These are phyloP conservation scores for Saturnia pavonia DNA, from an alignment of 2,888 invertebrate species.

Conservation along the genomic window DNA sequence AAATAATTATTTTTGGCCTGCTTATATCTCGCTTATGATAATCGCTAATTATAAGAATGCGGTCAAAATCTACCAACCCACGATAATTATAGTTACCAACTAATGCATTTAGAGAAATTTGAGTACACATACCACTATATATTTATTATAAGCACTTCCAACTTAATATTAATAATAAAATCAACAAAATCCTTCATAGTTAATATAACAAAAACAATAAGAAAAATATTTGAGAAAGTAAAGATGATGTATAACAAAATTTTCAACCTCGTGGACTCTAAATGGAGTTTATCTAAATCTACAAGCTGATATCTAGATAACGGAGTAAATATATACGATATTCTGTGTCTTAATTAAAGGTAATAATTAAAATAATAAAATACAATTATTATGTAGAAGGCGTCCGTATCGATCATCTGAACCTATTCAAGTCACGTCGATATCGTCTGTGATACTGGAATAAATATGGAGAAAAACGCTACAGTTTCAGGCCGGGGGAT, in stretches of 20 bases:
- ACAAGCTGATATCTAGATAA: neutral
- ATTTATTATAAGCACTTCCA: too few relatives aligned
- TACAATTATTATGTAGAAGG: slow-evolving; percentile 19
- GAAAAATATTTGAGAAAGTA: neutral
- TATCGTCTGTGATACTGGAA: slow-evolving; percentile 66
- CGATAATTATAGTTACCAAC: too few relatives aligned
- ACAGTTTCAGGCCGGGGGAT: slow-evolving; percentile 40
- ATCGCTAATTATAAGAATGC: too few relatives aligned
- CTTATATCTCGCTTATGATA: too few relatives aligned
- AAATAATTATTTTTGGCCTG: too few relatives aligned
- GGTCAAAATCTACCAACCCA: too few relatives aligned
- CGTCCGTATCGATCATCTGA: slow-evolving; percentile 31
- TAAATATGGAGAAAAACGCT: slow-evolving; percentile 69
- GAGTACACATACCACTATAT: too few relatives aligned
- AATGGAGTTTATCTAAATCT: too few relatives aligned
- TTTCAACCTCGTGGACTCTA: too few relatives aligned
- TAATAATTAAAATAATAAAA: slow-evolving; percentile 13
- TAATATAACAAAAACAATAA: neutral
- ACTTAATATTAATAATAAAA: neutral
- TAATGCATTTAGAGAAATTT: too few relatives aligned
- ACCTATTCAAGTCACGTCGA: slow-evolving; percentile 34
- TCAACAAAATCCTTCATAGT: neutral
- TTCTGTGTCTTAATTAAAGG: neutral
- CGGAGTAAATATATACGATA: neutral
- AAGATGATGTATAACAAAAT: too few relatives aligned